Evolutionary conservation across 2,888 invertebrate species (phyloP).

Genomic region (Epicampocera succincta): DNA sequence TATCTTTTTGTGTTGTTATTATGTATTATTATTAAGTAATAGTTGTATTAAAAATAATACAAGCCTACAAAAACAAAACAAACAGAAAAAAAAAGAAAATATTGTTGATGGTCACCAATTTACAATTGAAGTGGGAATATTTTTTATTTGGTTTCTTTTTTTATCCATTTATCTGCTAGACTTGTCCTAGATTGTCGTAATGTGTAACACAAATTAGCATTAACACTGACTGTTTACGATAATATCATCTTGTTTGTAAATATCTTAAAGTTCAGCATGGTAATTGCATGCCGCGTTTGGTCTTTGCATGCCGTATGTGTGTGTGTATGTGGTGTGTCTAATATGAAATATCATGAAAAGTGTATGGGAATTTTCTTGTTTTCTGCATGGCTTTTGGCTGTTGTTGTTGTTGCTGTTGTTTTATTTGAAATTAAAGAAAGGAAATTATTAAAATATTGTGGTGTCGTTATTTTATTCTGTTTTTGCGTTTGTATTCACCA

Average conservation of each 20-base stretch:
- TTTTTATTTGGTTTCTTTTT: slow-evolving; percentile 18
- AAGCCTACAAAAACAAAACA: slow-evolving; percentile 30
- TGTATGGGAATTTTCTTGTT: slow-evolving; percentile 60
- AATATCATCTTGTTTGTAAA: slow-evolving; percentile 57
- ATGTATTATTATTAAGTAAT: slow-evolving; percentile 61
- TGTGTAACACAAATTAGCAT: slow-evolving; percentile 63
- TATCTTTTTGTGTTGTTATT: too few relatives aligned
- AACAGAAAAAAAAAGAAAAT: slow-evolving; percentile 8
- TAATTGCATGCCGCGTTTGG: slow-evolving; percentile 21
- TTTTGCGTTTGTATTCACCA: too few relatives aligned
- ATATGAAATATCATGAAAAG: slow-evolving; percentile 14
- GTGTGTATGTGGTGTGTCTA: slow-evolving; percentile 40
- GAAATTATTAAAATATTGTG: slow-evolving; percentile 66
- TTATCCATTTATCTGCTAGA: background rate
- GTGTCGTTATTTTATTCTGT: slow-evolving; percentile 20
- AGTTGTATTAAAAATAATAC: slow-evolving; percentile 49
- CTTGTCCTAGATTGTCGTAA: slow-evolving; percentile 42
- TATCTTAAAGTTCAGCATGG: slow-evolving; percentile 50
- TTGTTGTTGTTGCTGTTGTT: too few relatives aligned
- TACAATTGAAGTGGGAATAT: slow-evolving; percentile 67
- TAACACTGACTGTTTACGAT: slow-evolving; percentile 28
- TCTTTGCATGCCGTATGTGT: slow-evolving; percentile 34
- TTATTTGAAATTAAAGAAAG: slow-evolving; percentile 61
- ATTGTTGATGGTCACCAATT: slow-evolving; percentile 49
- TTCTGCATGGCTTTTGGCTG: background rate